Percentiles rank a stretch among this genome's conserved stretches.
These are phyloP conservation scores for Agrotis clavis DNA, from an alignment of 2,888 invertebrate genomes.

Conservation along the genomic window DNA sequence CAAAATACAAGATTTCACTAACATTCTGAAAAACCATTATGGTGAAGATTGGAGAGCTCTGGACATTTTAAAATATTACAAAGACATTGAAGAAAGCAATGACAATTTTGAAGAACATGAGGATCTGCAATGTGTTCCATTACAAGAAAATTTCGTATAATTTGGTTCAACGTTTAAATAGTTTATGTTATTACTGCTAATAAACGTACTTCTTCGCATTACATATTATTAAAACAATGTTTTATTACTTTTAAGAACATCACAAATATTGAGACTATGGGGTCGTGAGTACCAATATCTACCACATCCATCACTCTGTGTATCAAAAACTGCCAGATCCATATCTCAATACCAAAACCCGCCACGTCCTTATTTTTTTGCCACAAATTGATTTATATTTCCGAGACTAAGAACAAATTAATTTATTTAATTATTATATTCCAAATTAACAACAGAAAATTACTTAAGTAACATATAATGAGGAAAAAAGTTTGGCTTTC, in stretches of 20 bases:
- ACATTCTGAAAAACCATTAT: conserved; percentile 57
- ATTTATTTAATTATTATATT: too few species aligned
- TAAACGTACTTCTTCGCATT: conserved; percentile 9
- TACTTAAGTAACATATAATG: too few species aligned
- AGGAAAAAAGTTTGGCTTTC: too few species aligned
- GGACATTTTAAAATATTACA: conserved; percentile 58
- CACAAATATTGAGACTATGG: conserved; percentile 2
- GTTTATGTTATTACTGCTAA: conserved; percentile 8
- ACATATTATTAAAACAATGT: conserved; percentile 26
- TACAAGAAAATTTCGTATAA: conserved; percentile 20
- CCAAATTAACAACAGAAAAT: too few species aligned
- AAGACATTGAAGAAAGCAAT: conserved; percentile 55
- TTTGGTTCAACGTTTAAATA: neutral
- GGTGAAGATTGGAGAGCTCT: conserved; percentile 57
- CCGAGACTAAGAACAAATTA: too few species aligned
- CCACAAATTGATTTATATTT: too few species aligned
- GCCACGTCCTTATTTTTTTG: too few species aligned
- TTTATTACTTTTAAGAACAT: conserved; percentile 28
- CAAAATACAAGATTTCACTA: conserved; percentile 56
- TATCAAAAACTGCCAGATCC: too few species aligned
- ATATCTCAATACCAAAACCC: too few species aligned
- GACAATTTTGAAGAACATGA: conserved; percentile 44
- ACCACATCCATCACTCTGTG: too few species aligned
- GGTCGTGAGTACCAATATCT: too few species aligned
- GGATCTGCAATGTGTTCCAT: conserved; percentile 33